Evolutionary conservation across 1,140 invertebrate genomes (phyloP).

Genomic region (Aphis gossypii): DNA sequence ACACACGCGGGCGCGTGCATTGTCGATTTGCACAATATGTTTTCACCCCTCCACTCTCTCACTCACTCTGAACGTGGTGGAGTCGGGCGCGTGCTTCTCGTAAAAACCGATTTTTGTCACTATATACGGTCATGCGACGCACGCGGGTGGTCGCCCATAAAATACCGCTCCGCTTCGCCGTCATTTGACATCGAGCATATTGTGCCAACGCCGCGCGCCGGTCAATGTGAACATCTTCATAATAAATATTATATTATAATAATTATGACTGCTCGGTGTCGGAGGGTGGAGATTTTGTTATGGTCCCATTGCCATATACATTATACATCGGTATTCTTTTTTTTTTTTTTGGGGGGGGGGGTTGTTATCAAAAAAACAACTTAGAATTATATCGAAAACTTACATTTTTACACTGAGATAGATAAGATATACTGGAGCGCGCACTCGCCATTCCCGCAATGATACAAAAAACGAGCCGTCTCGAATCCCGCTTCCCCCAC

Average conservation of each 20-base stretch:
- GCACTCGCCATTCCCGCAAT: too few relatives aligned
- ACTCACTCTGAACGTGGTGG: too few relatives aligned
- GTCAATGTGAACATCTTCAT: slow-evolving; percentile 10
- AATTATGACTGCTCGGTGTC: neutral
- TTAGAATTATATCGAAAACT: neutral
- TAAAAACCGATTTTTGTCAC: slow-evolving; percentile 29
- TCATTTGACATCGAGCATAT: neutral
- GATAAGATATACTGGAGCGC: too few relatives aligned
- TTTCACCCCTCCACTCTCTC: neutral
- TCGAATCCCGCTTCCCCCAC: too few relatives aligned
- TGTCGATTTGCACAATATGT: slow-evolving; percentile 55
- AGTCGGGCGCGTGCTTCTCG: slow-evolving; percentile 33
- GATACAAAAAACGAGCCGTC: too few relatives aligned
- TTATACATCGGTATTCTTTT: neutral
- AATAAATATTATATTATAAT: neutral
- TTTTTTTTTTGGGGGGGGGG: too few relatives aligned
- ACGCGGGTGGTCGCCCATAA: neutral
- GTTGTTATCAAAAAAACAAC: neutral
- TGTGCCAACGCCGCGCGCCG: neutral
- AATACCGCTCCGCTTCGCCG: neutral
- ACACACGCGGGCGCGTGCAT: neutral
- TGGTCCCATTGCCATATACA: neutral
- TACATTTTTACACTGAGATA: too few relatives aligned
- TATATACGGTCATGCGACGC: slow-evolving; percentile 5
- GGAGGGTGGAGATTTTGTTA: neutral